These are phyloP conservation scores for Myrmophylax atrothorax DNA, from an alignment of 2,113 vertebrate species.

Conservation along the genomic window DNA sequence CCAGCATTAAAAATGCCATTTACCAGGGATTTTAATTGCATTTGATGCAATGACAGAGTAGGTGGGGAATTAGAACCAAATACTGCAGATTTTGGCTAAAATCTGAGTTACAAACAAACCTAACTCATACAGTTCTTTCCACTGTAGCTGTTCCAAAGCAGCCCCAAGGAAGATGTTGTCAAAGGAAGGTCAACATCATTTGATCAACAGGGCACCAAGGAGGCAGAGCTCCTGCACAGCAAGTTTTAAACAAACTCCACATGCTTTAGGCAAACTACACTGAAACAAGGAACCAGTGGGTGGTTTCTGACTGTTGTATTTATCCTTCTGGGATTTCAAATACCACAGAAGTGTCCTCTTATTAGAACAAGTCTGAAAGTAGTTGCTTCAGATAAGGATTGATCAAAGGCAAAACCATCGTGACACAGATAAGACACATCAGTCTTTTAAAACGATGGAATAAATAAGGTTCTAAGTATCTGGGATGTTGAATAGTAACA, in stretches of 20 bases:
- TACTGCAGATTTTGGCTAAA: not conserved
- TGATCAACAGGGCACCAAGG: not conserved
- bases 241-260: not conserved
- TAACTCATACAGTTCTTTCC: not conserved
- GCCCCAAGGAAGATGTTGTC: not conserved
- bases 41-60: not conserved
- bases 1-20: not conserved
- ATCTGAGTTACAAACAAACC: not conserved
- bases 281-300: not conserved
- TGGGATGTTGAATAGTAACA: not conserved
- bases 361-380: not conserved
- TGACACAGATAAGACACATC: fast-evolving
- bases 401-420: not conserved
- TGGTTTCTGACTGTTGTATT: not conserved
- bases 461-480: not conserved
- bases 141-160: not conserved
- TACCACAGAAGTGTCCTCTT: not conserved
- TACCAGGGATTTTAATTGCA: not conserved
- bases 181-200: not conserved
- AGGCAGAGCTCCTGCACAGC: not conserved
- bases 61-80: slow-evolving; percentile 8
- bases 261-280: not conserved
- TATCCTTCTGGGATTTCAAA: not conserved
- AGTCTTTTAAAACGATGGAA: not conserved
- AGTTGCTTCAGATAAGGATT: not conserved